Base-by-base conservation (phyloP, 2,888 invertebrate species). In the Camponotus fellah region DNA sequence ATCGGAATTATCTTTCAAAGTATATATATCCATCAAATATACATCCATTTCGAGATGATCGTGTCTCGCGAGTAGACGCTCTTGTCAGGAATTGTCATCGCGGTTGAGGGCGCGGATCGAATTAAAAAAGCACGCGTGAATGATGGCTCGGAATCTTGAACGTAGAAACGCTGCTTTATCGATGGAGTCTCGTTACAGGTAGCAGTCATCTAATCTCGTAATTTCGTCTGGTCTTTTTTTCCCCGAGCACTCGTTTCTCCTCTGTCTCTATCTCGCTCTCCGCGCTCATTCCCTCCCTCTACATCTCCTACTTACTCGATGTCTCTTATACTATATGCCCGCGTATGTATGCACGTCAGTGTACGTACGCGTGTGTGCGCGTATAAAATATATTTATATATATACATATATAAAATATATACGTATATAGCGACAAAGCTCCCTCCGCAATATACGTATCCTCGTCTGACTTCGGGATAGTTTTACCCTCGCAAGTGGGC, bases 391-490 rank as follows among this genome's bases (percentile, higher is more conserved):
- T 75, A 62, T 74, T 10, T 75, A 74, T 34, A 76, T 65, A 32
- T 37, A 26, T 66, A 69, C 49, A 62, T 80, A 71, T 56, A 69
- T 43, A 56, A 53, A 26, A 68, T 34, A 46, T 49, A 58, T 68
- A 43, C 5, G 2, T 74, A 3, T 43, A 40, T 77, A 75, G 81
- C 72, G 60, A 75, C 74, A 81, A 81, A 80, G 81, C 89, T 90
- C 91, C 88, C 90, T 91, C 88, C 72, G 88, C 87, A 88, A 91
- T 92, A 90, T 91, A 88, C 88, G 86, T 92, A 88, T 93, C 91
- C 91, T 92, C 88, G 91, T 92, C 92, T 91, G 90, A 93, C 91
- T 92, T 92, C 90, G 92, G 93, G 93, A 93, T 94, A 92, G 94
- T 92, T 94, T 92, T 92, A 93, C 93, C 92, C 92, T 92, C 91